A percentile compares a stretch with the other conserved stretches of the same genome.
Evolutionary conservation across 2,888 invertebrate species (phyloP).

Genomic region (Sisyra nigra): DNA sequence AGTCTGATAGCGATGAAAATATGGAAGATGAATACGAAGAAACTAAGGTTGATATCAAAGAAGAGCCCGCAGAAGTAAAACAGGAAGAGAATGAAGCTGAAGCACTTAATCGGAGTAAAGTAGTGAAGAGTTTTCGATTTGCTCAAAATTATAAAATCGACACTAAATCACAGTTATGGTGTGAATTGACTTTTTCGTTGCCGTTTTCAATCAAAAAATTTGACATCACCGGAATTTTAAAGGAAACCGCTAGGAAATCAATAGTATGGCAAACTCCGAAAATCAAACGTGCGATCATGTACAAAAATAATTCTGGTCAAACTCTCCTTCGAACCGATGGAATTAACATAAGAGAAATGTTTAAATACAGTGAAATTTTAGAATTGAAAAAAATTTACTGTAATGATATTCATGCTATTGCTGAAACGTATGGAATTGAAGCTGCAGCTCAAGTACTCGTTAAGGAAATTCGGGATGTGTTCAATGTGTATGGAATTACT

Average conservation of each 20-base stretch:
- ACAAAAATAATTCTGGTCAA: constrained; percentile 39
- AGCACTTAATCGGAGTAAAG: constrained; percentile 18
- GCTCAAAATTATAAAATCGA: constrained; percentile 56
- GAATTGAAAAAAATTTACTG: constrained; percentile 74
- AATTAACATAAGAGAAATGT: constrained; percentile 86
- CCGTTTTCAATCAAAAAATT: constrained; percentile 45
- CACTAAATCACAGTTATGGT: constrained; percentile 62
- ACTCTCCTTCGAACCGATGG: constrained; percentile 84
- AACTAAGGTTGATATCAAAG: constrained; percentile 32
- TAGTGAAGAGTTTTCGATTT: constrained; percentile 14
- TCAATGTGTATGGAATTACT: constrained; percentile 90
- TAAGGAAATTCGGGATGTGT: constrained; percentile 90
- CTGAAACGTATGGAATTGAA: constrained; percentile 87
- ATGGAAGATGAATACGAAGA: constrained; percentile 21
- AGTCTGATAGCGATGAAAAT: constrained; percentile 32
- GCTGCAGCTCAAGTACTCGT: constrained; percentile 84
- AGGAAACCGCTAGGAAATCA: constrained; percentile 49
- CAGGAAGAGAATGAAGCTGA: constrained; percentile 26
- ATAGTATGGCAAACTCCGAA: constrained; percentile 65
- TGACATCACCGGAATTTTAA: constrained; percentile 59
- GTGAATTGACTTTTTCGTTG: constrained; percentile 58
- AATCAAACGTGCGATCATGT: constrained; percentile 74
- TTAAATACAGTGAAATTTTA: constrained; percentile 58
- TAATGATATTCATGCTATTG: constrained; percentile 88
- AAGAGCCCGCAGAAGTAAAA: constrained; percentile 27